These are phyloP conservation scores for Venturia canescens DNA, from an alignment of 1,140 invertebrate species.

Conservation along the genomic window DNA sequence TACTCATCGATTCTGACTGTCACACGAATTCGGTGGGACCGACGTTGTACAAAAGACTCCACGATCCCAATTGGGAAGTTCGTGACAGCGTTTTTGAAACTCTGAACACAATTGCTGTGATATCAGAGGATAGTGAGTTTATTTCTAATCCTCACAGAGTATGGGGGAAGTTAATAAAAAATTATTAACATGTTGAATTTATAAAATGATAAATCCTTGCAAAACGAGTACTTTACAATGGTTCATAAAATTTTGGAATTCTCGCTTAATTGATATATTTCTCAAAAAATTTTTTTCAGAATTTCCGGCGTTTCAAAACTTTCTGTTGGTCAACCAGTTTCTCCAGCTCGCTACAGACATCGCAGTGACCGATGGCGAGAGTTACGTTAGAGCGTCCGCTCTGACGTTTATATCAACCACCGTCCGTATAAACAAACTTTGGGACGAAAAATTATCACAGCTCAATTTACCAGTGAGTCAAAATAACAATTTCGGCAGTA, in stretches of 20 bases:
- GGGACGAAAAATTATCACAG: conserved; percentile 80
- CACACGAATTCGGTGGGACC: conserved; percentile 81
- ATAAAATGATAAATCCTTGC: too few relatives aligned
- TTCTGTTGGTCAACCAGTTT: conserved; percentile 82
- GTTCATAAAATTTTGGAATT: not conserved
- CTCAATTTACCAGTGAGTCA: conserved; percentile 80
- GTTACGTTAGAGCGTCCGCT: conserved; percentile 85
- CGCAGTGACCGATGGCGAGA: conserved; percentile 82
- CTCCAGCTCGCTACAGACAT: conserved; percentile 81
- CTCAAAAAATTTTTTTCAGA: conserved; percentile 75
- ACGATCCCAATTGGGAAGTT: conserved; percentile 86
- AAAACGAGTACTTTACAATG: too few relatives aligned
- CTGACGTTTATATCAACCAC: conserved; percentile 82
- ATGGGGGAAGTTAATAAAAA: too few relatives aligned
- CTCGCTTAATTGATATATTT: not conserved
- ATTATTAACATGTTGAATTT: too few relatives aligned
- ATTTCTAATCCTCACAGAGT: not conserved
- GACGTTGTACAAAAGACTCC: conserved; percentile 82
- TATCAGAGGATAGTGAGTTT: conserved; percentile 83
- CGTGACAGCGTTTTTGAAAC: conserved; percentile 85
- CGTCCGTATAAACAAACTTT: conserved; percentile 81
- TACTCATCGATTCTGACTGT: conserved; percentile 83
- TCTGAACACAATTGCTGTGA: conserved; percentile 81
- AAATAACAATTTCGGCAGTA: not conserved
- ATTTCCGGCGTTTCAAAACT: conserved; percentile 86